phyloP scores from a whole-genome alignment of 1,140 invertebrate genomes.

The Eriocheir sinensis region DNA sequence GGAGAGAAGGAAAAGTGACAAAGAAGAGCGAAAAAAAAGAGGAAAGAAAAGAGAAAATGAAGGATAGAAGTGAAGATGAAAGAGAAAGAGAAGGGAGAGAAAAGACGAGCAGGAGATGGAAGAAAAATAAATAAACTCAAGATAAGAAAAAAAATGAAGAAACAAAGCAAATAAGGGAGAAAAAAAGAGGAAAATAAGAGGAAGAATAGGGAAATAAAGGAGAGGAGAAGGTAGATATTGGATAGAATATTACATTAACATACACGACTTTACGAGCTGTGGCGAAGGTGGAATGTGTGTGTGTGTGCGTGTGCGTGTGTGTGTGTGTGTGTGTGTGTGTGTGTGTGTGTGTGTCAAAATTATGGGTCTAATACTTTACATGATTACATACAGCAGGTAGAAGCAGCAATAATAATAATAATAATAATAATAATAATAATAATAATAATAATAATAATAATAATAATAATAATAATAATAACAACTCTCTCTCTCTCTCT shows the following conservation, averaged over 20 bases:
- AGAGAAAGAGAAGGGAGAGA: too few relatives aligned
- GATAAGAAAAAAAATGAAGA: too few relatives aligned
- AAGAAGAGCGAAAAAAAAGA: too few relatives aligned
- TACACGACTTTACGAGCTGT: not conserved
- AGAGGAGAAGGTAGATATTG: not conserved
- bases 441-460: not conserved
- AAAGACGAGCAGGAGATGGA: too few relatives aligned
- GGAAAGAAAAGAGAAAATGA: too few relatives aligned
- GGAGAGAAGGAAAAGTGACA: too few relatives aligned
- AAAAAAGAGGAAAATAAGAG: too few relatives aligned
- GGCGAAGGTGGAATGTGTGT: not conserved
- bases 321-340: not conserved
- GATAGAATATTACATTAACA: slow-evolving; percentile 8
- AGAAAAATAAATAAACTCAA: too few relatives aligned
- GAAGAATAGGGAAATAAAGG: not conserved
- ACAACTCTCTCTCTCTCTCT: not conserved
- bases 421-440: not conserved
- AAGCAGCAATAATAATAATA: not conserved
- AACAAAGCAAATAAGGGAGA: too few relatives aligned
- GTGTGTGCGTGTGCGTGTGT: slow-evolving; percentile 7
- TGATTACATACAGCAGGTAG: not conserved
- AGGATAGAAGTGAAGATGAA: too few relatives aligned
- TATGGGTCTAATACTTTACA: too few relatives aligned
- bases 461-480: not conserved
- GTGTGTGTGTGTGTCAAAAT: not conserved